A percentile compares a stretch with the other conserved stretches of the same genome.
These are phyloP conservation scores for Physocephala rufipes DNA, from an alignment of 2,888 invertebrate species.

Conservation along the genomic window DNA sequence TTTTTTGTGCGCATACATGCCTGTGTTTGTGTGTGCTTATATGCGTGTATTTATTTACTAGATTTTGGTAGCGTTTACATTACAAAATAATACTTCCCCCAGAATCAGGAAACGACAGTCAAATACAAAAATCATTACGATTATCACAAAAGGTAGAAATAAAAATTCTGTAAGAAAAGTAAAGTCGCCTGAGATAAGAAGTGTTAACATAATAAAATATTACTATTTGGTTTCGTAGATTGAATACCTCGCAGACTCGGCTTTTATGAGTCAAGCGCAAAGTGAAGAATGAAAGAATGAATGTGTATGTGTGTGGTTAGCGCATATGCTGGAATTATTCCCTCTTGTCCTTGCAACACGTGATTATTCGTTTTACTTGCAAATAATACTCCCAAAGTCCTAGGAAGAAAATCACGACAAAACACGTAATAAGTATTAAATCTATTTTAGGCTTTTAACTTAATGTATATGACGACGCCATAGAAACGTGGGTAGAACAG, in stretches of 20 bases:
- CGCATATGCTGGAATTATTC: too few relatives aligned
- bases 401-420: constrained; percentile 43
- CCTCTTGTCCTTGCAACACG: too few relatives aligned
- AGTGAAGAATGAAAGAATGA: too few relatives aligned
- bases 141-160: constrained; percentile 12
- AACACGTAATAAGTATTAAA: too few relatives aligned
- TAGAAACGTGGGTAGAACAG: too few relatives aligned
- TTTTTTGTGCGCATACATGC: neutral
- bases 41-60: constrained; percentile 22
- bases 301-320: neutral
- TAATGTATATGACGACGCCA: too few relatives aligned
- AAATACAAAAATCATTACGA: constrained; percentile 18
- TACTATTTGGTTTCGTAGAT: constrained; percentile 45
- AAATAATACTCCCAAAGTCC: constrained; percentile 19
- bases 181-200: constrained; percentile 27
- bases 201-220: constrained; percentile 57
- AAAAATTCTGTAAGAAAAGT: neutral
- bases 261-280: neutral
- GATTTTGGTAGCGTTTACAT: constrained; percentile 27
- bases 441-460: too few relatives aligned
- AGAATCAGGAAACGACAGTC: constrained; percentile 15
- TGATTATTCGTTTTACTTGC: neutral
- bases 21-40: constrained; percentile 23
- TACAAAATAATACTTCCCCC: constrained; percentile 37
- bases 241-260: neutral